phyloP scores from a whole-genome alignment of 2,113 vertebrate species.

The human (Homo sapiens) region GRCh38 chr13:42631501-42632000 shows the following conservation, averaged over 20 bases:
- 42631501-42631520: conserved; percentile 29
- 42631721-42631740: conserved; percentile 5
- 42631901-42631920: background rate
- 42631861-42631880: conserved; percentile 1
- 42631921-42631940: background rate
- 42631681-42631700: background rate
- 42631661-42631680: background rate
- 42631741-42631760: conserved; percentile 49
- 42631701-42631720: conserved; percentile 42
- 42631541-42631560: conserved; percentile 44
- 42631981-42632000: background rate
- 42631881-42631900: background rate
- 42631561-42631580: conserved; percentile 56
- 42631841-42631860: background rate
- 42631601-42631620: conserved; percentile 49
- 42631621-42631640: conserved; percentile 62
- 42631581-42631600: conserved; percentile 71
- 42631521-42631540: conserved; percentile 52
- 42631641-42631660: conserved; percentile 44
- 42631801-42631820: background rate
- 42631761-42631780: conserved; percentile 11
- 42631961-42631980: background rate
- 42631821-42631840: background rate
- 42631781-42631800: background rate
- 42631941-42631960: background rate